Conservation (phyloP, 2,797 vertebrate genomes). For the Emys orbicularis region DNA sequence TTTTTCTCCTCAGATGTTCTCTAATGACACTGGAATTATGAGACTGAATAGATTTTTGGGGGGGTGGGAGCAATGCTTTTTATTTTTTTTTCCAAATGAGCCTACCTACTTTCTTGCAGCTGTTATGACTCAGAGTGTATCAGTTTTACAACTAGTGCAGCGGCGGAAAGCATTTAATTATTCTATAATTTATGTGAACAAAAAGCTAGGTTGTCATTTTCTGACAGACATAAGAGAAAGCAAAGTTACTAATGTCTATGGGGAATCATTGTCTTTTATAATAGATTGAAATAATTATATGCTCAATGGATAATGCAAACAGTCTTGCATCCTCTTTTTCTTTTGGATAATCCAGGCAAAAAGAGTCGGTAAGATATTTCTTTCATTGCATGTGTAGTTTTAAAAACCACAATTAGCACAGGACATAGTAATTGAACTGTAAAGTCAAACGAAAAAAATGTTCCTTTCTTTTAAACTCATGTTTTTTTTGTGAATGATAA, state of each 20-base stretch:
- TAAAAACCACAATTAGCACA: background rate
- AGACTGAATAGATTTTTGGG: background rate
- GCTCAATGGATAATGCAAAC: slow-evolving; percentile 24
- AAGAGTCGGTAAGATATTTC: slow-evolving; percentile 20
- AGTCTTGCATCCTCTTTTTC: background rate
- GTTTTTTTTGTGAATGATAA: slow-evolving; percentile 1
- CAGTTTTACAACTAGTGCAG: slow-evolving; percentile 36
- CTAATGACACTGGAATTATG: slow-evolving; percentile 11
- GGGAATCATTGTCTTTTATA: slow-evolving; percentile 45
- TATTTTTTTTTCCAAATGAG: slow-evolving; percentile 18
- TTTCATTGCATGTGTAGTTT: background rate
- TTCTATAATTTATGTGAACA: slow-evolving; percentile 55
- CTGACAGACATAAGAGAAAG: slow-evolving; percentile 67
- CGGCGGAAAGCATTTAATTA: slow-evolving; percentile 51
- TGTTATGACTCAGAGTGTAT: slow-evolving; percentile 53
- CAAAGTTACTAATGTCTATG: slow-evolving; percentile 45
- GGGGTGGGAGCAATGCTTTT: too few species aligned
- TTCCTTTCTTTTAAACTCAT: background rate
- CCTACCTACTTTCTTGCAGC: slow-evolving; percentile 50
- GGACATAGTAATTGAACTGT: background rate
- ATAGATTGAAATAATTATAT: slow-evolving; percentile 52
- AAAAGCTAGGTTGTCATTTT: slow-evolving; percentile 51
- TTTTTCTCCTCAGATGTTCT: background rate
- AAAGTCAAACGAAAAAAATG: background rate
- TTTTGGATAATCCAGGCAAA: background rate